Conservation (phyloP, 2,797 vertebrate genomes). For the Erethizon dorsatum region DNA sequence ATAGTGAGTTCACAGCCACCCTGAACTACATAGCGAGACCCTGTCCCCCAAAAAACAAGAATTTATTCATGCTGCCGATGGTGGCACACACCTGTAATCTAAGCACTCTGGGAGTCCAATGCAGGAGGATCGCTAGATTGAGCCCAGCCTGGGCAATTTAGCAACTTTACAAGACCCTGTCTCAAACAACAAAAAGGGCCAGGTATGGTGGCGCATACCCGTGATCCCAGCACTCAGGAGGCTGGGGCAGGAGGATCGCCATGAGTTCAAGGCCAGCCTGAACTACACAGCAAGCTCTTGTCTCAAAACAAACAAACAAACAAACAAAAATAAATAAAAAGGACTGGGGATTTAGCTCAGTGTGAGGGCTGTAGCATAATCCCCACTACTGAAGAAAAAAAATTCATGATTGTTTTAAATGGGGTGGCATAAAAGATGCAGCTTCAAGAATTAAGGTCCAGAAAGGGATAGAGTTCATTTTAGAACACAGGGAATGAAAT, state of each 20-base stretch:
- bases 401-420: conserved; percentile 54
- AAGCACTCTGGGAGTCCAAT: neutral
- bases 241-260: neutral
- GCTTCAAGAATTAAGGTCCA: conserved; percentile 45
- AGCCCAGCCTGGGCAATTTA: neutral
- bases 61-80: conserved; percentile 42
- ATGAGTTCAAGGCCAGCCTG: neutral
- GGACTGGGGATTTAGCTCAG: neutral
- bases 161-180: neutral
- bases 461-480: conserved; percentile 49
- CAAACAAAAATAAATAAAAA: neutral
- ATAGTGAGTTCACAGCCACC: neutral
- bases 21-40: neutral
- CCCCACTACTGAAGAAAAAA: neutral
- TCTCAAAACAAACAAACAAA: neutral
- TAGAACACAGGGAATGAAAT: conserved; percentile 54
- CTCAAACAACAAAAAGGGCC: neutral
- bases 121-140: neutral
- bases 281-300: neutral
- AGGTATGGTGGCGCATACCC: neutral
- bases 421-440: conserved; percentile 35
- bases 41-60: neutral
- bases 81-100: neutral
- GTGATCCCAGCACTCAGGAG: neutral
- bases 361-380: neutral